Percentiles rank a stretch among this genome's conserved stretches.
These are phyloP conservation scores for Antidorcas marsupialis DNA, from an alignment of 2,113 vertebrate genomes.

Conservation along the genomic window DNA sequence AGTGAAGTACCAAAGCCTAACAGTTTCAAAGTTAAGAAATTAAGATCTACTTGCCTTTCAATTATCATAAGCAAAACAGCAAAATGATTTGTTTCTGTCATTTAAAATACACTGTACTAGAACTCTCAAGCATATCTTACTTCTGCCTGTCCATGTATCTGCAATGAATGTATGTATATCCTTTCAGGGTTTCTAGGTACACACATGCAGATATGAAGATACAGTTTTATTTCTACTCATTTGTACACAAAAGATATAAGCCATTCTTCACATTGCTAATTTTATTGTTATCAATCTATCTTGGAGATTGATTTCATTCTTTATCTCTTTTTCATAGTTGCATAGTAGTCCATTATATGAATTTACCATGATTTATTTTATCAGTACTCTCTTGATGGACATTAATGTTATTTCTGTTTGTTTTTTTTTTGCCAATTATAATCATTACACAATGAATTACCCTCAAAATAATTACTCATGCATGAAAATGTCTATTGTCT, in stretches of 20 bases:
- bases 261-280: not conserved
- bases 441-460: not conserved
- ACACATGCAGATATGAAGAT: not conserved
- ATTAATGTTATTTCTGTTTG: not conserved
- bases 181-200: not conserved
- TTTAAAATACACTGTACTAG: conserved; percentile 15
- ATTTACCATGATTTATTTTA: not conserved
- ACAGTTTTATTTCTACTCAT: not conserved
- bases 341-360: not conserved
- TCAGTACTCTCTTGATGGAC: not conserved
- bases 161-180: not conserved
- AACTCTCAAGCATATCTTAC: not conserved
- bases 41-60: not conserved
- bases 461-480: not conserved
- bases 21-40: not conserved
- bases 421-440: not conserved
- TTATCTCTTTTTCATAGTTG: not conserved
- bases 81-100: not conserved
- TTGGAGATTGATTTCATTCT: not conserved
- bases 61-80: not conserved
- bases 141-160: not conserved
- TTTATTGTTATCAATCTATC: not conserved
- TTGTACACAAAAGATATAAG: not conserved
- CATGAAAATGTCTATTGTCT: not conserved
- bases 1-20: not conserved